These are phyloP conservation scores for Poeciliopsis paucimaculata DNA, from an alignment of 2,797 vertebrate genomes.

Conservation along the genomic window DNA sequence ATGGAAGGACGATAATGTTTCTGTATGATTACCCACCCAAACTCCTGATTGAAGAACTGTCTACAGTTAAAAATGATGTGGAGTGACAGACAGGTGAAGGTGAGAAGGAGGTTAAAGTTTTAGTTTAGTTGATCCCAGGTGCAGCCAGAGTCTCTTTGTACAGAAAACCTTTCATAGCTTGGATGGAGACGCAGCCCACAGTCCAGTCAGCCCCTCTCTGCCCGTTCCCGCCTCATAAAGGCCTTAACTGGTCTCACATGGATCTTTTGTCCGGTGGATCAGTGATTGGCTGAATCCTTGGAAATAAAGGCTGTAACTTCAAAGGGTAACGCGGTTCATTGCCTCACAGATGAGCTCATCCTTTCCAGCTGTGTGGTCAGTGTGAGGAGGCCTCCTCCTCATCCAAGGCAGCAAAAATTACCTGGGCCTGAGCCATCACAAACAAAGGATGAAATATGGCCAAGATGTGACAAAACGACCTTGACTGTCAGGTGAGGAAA, in stretches of 20 bases:
- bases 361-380: constrained; percentile 29
- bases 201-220: constrained; percentile 25
- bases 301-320: constrained; percentile 11
- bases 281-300: constrained; percentile 32
- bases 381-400: constrained; percentile 5
- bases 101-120: constrained; percentile 47
- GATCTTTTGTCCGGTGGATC: constrained; percentile 34
- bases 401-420: constrained; percentile 12
- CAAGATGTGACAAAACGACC: not conserved
- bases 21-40: not conserved
- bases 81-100: not conserved
- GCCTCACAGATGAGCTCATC: constrained; percentile 51
- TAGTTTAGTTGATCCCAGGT: constrained; percentile 55
- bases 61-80: not conserved
- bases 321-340: constrained; percentile 32
- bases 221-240: constrained; percentile 67
- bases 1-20: not conserved
- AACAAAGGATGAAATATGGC: constrained; percentile 5
- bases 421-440: not conserved
- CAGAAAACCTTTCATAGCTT: constrained; percentile 62
- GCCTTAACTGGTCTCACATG: constrained; percentile 63
- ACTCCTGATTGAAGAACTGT: not conserved
- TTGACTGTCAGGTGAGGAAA: not conserved
- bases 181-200: constrained; percentile 49
- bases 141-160: constrained; percentile 35